These are phyloP conservation scores for Habroteleia sp. DNA, from an alignment of 2,888 invertebrate species.

Conservation along the genomic window DNA sequence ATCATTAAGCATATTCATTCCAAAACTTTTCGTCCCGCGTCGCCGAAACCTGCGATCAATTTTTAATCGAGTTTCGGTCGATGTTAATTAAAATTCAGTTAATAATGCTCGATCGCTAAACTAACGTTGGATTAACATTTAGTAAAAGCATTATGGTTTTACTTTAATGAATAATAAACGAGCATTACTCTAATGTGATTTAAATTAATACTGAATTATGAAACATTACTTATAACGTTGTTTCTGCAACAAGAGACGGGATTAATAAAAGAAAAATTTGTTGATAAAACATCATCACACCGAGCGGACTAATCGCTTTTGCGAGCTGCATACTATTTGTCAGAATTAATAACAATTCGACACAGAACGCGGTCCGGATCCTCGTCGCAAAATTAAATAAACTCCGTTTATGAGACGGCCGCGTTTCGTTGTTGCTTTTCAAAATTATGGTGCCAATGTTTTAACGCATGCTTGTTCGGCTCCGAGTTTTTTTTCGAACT, in stretches of 20 bases:
- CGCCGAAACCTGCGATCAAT: constrained; percentile 26
- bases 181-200: constrained; percentile 52
- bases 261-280: constrained; percentile 41
- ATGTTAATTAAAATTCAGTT: constrained; percentile 48
- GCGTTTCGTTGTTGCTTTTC: too few species aligned
- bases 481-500: too few species aligned
- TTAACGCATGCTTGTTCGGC: too few species aligned
- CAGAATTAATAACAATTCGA: constrained; percentile 7
- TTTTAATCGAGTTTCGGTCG: constrained; percentile 34
- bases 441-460: too few species aligned
- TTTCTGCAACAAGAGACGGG: constrained; percentile 23
- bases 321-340: constrained; percentile 10
- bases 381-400: background rate
- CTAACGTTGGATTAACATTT: constrained; percentile 42
- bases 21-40: constrained; percentile 20
- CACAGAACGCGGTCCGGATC: background rate
- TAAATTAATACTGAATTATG: constrained; percentile 41
- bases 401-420: too few species aligned
- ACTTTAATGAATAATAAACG: constrained; percentile 41
- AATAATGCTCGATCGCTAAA: constrained; percentile 35
- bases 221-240: constrained; percentile 42
- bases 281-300: constrained; percentile 16
- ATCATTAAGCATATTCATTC: constrained; percentile 17
- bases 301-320: constrained; percentile 29
- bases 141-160: constrained; percentile 40